Conservation (phyloP, 2,888 invertebrate genomes). For the Pristionchus fissidentatus region DNA sequence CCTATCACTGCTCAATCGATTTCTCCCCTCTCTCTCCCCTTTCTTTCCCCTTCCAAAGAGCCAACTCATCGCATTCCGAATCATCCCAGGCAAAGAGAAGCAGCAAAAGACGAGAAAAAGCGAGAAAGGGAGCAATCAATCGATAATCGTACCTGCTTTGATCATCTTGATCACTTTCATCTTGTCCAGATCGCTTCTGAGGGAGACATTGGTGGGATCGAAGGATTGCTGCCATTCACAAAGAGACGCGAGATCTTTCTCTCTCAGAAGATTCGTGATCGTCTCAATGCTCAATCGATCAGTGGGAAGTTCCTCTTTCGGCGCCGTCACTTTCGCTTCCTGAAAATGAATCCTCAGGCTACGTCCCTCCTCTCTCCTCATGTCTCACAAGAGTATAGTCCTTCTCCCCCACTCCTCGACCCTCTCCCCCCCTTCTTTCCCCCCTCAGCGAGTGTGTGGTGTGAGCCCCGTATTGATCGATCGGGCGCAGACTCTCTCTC, state of each 20-base stretch:
- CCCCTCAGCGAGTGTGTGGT: conserved; percentile 18
- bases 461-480: conserved; percentile 44
- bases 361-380: not conserved
- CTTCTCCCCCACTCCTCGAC: not conserved
- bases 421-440: conserved; percentile 22
- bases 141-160: conserved; percentile 26
- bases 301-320: not conserved
- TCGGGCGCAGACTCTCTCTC: conserved; percentile 38
- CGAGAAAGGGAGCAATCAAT: not conserved
- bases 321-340: conserved; percentile 6
- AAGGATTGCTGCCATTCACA: not conserved
- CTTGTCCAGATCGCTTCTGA: conserved; percentile 35
- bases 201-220: not conserved
- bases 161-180: conserved; percentile 32
- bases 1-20: conserved; percentile 38
- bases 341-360: not conserved
- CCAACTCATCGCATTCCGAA: conserved; percentile 48
- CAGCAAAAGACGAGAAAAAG: not conserved
- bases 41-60: conserved; percentile 9
- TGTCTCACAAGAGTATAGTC: conserved; percentile 4
- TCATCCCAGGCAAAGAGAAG: conserved; percentile 13
- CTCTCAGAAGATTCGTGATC: not conserved
- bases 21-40: conserved; percentile 25
- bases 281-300: conserved; percentile 15
- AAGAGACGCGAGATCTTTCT: not conserved